Base-by-base conservation (phyloP, 2,113 vertebrate species). In the Hiodon alosoides region DNA sequence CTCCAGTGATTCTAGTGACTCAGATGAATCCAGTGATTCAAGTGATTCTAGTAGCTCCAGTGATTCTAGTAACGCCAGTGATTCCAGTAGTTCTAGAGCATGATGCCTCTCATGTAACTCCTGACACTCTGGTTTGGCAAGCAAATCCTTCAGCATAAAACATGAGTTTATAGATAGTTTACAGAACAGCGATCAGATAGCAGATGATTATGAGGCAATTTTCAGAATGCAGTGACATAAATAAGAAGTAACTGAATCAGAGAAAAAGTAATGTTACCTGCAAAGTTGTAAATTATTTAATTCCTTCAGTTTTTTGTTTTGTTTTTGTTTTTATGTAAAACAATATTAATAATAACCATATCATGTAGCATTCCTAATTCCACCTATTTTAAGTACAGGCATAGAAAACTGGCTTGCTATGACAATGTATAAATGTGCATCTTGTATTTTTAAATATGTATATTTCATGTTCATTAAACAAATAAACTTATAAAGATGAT, bases 21-120 rank as follows among this genome's bases (percentile, higher is more conserved):
- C 73, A 2, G n/a, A 14, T 31, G 53, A 48, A n/a, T 75, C 73
- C n/a, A 75, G 73, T 74, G 61, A 57, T 55, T 74, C 72, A n/a
- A 11, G 31, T 73, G 0, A 51, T 8, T 64, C 48, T 8, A 64
- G 72, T 0, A 51, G 14, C 7, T 73, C 71, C 3, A 73, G 59
- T 11, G 50, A 4, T 54, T 70, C 51, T 2, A 54, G 68, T 59
- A 46, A 67, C 54, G 67, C 73, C 46, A 46, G 52, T 58, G 54
- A n/a, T 48, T 67, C 65, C 47, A 55, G 17, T 62, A 17, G 54
- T 54, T 73, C 59, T 4, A 46, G 57, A 51, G 57, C 55, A 14
- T 61, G n/a, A 16, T 62, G 71, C 17, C 16, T 13, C 5, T 60
- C 10, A 5, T 48, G 54, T 16, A 54, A 60, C 11, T 72, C 7